Evolutionary conservation across 1,140 invertebrate genomes (phyloP).

Genomic region (Pseudomyrmex pallidus): DNA sequence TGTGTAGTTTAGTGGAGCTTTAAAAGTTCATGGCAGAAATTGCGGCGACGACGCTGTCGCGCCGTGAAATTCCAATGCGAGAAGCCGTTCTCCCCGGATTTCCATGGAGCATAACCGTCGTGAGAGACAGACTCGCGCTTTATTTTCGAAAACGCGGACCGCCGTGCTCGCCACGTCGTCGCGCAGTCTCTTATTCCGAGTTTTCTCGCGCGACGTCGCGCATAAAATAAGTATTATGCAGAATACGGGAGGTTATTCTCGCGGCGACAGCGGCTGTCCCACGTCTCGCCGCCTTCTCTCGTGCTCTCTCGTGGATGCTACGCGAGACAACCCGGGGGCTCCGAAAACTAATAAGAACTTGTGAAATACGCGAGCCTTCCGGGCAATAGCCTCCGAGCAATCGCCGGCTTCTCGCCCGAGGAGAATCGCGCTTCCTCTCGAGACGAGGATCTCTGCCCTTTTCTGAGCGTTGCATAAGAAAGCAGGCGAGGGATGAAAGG

Average conservation of each 20-base stretch:
- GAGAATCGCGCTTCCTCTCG: conserved; percentile 42
- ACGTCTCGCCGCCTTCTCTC: conserved; percentile 30
- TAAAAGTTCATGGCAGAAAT: conserved; percentile 48
- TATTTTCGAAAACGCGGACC: conserved; percentile 63
- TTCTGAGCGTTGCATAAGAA: conserved; percentile 20
- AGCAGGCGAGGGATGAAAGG: neutral
- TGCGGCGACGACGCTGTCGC: conserved; percentile 25
- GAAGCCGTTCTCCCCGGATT: conserved; percentile 48
- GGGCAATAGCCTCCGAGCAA: conserved; percentile 67
- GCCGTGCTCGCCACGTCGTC: conserved; percentile 38
- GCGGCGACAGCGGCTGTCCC: conserved; percentile 20
- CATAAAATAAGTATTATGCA: conserved; percentile 76
- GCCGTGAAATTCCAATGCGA: conserved; percentile 46
- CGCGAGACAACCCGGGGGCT: conserved; percentile 25
- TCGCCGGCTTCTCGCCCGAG: conserved; percentile 47
- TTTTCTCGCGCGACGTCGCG: conserved; percentile 70
- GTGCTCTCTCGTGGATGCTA: conserved; percentile 19
- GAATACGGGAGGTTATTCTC: conserved; percentile 47
- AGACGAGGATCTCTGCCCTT: neutral
- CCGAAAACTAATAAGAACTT: conserved; percentile 74
- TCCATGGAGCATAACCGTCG: conserved; percentile 60
- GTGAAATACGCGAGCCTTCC: conserved; percentile 73
- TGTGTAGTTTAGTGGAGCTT: conserved; percentile 7
- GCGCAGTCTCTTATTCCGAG: conserved; percentile 63
- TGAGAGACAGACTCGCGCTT: conserved; percentile 45